Conservation (phyloP, 2,113 vertebrate species). For the Ceratotherium simum region DNA sequence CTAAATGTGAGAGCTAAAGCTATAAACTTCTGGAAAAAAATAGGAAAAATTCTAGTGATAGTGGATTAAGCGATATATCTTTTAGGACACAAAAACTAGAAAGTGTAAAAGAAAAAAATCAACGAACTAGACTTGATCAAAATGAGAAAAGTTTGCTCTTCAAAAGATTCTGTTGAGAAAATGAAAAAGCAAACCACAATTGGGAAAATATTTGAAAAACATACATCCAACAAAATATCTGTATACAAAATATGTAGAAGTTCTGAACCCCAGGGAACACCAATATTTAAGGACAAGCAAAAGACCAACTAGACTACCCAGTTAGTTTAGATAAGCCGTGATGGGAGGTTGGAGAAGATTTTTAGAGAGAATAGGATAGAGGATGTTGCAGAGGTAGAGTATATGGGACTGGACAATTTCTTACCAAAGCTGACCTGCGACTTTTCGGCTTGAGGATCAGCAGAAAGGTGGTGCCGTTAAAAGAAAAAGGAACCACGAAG, state of each 20-base stretch:
- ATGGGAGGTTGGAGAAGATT: background rate
- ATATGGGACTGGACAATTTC: background rate
- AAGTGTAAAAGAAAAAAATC: background rate
- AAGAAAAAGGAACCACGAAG: background rate
- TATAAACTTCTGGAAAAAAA: background rate
- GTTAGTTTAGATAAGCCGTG: slow-evolving; percentile 18
- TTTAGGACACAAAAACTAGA: background rate
- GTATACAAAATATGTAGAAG: background rate
- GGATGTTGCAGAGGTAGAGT: background rate
- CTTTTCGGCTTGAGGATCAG: background rate
- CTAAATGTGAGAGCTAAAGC: background rate
- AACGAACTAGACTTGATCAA: background rate
- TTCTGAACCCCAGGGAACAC: background rate
- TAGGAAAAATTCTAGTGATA: background rate
- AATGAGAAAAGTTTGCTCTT: background rate
- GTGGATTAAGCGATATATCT: background rate
- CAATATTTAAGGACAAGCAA: background rate
- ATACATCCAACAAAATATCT: background rate
- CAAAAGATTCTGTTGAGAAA: slow-evolving; percentile 13
- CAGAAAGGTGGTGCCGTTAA: background rate
- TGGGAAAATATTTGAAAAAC: slow-evolving; percentile 16
- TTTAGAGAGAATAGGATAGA: background rate
- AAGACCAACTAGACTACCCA: background rate
- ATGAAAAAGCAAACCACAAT: background rate
- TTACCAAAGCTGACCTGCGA: background rate